Conservation (phyloP, 2,888 invertebrate genomes). For the Amphipyra berbera region DNA sequence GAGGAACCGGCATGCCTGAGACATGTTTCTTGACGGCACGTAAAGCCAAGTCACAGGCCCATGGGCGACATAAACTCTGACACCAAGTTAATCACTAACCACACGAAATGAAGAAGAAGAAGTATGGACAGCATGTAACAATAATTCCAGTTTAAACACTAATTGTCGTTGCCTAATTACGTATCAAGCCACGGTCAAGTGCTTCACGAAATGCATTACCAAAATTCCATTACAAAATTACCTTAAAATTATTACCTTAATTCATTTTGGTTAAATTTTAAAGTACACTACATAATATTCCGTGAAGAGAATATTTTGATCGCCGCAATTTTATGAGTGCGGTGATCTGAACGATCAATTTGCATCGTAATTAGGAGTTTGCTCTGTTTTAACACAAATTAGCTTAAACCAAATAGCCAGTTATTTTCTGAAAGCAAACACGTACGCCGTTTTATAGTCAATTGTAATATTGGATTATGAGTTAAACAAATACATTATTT, state of each 20-base stretch:
- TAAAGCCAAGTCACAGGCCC: too few relatives aligned
- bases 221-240: constrained; percentile 11
- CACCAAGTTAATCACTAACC: too few relatives aligned
- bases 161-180: too few relatives aligned
- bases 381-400: constrained; percentile 84
- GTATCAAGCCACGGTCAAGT: too few relatives aligned
- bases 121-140: too few relatives aligned
- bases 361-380: constrained; percentile 86
- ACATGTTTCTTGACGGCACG: too few relatives aligned
- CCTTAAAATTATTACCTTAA: constrained; percentile 53
- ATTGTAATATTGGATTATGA: constrained; percentile 58
- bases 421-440: constrained; percentile 70
- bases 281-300: constrained; percentile 47
- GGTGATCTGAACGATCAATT: constrained; percentile 84
- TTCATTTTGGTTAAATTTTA: constrained; percentile 51
- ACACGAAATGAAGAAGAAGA: too few relatives aligned
- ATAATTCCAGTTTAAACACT: too few relatives aligned
- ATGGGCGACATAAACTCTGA: too few relatives aligned
- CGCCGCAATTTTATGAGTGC: constrained; percentile 77
- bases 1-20: too few relatives aligned
- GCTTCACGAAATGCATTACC: too few relatives aligned
- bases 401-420: constrained; percentile 74
- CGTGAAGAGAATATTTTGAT: constrained; percentile 66
- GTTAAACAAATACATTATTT: constrained; percentile 54
- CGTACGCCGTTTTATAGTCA: constrained; percentile 60